Evolutionary conservation across 1,140 invertebrate genomes (phyloP).

Genomic region (Harpegnathos saltator): DNA sequence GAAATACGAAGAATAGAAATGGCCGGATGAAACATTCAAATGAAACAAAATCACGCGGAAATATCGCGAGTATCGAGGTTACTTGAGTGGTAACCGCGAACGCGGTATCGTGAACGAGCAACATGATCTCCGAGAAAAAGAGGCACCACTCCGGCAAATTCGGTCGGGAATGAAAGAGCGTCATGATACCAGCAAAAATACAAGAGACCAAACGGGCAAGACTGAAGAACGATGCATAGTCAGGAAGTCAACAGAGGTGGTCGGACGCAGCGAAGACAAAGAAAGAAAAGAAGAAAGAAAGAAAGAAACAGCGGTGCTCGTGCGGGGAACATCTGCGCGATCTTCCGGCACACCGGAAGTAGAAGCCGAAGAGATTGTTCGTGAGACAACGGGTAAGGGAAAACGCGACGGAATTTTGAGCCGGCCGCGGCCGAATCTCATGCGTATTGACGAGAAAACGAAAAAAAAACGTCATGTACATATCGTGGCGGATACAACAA

Average conservation of each 20-base stretch:
- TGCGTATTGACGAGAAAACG: not conserved
- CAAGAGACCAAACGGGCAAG: constrained; percentile 1
- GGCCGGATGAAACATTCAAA: constrained; percentile 8
- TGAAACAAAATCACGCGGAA: not conserved
- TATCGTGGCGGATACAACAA: constrained; percentile 29
- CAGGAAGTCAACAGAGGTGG: constrained; percentile 39
- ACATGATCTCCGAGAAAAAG: constrained; percentile 38
- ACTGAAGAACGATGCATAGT: constrained; percentile 21
- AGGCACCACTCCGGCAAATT: constrained; percentile 44
- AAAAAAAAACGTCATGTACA: constrained; percentile 53
- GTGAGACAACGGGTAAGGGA: not conserved
- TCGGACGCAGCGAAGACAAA: not conserved
- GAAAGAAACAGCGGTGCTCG: not conserved
- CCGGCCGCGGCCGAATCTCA: constrained; percentile 17
- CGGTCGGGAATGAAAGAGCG: constrained; percentile 47
- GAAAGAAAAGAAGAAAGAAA: no score
- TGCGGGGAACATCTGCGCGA: constrained; percentile 5
- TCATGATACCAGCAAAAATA: constrained; percentile 41
- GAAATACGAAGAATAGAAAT: not conserved
- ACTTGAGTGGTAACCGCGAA: constrained; percentile 3
- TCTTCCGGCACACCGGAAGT: constrained; percentile 59
- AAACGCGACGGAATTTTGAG: constrained; percentile 49
- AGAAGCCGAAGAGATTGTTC: constrained; percentile 8
- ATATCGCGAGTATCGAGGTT: constrained; percentile 26
- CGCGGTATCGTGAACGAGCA: constrained; percentile 10